phyloP scores from a whole-genome alignment of 1,140 invertebrate genomes.

The Chironomus tepperi region DNA sequence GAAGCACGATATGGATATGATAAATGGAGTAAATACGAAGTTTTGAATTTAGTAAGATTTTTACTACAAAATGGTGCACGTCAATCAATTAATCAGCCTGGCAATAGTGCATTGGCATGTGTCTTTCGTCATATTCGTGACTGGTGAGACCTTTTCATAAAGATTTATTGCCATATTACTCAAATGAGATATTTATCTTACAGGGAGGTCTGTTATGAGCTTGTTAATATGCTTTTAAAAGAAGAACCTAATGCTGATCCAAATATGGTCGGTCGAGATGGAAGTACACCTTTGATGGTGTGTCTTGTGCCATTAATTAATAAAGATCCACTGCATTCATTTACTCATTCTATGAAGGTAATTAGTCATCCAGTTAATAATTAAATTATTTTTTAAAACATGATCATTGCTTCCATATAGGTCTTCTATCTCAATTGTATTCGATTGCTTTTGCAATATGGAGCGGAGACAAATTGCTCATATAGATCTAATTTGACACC shows the following conservation, averaged over 20 bases:
- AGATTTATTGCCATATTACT: not conserved
- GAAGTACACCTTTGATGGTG: slow-evolving; percentile 63
- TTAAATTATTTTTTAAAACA: too few species aligned
- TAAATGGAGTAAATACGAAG: slow-evolving; percentile 64
- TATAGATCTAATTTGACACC: slow-evolving; percentile 60
- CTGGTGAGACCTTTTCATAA: slow-evolving; percentile 40
- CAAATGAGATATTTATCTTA: not conserved
- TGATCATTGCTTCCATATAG: too few species aligned
- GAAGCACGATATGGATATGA: slow-evolving; percentile 59
- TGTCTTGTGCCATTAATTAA: slow-evolving; percentile 64
- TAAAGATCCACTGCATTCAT: slow-evolving; percentile 63
- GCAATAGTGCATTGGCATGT: slow-evolving; percentile 61
- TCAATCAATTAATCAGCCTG: slow-evolving; percentile 58
- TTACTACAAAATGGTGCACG: slow-evolving; percentile 55
- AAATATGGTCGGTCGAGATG: slow-evolving; percentile 60
- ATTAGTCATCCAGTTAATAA: too few species aligned
- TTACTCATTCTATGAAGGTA: slow-evolving; percentile 62
- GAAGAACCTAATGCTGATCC: slow-evolving; percentile 54
- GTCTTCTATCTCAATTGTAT: slow-evolving; percentile 67
- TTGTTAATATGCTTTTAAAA: slow-evolving; percentile 59
- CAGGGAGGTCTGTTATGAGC: slow-evolving; percentile 59
- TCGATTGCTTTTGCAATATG: slow-evolving; percentile 55
- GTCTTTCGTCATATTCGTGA: slow-evolving; percentile 63
- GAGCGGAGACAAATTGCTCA: slow-evolving; percentile 64
- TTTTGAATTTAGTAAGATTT: slow-evolving; percentile 55